Conservation (phyloP, 2,113 vertebrate genomes). For the Pachycephala philippinensis region DNA sequence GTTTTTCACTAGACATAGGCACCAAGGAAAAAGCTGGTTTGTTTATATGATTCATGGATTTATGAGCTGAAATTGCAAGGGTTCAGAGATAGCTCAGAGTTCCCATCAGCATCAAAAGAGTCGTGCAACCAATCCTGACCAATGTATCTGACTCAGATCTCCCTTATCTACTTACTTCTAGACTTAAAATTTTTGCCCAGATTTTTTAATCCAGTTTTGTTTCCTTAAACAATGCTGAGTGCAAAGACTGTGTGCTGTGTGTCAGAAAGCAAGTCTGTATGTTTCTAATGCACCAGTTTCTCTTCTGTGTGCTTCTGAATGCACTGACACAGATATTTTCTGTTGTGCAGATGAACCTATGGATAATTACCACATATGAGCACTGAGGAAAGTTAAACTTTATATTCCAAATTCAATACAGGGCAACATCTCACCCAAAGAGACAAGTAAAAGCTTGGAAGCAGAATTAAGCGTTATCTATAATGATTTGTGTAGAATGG, state of each 20-base stretch:
- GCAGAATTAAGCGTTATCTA: neutral
- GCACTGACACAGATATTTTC: neutral
- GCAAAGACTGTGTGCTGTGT: neutral
- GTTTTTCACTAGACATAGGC: neutral
- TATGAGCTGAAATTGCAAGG: conserved; percentile 11
- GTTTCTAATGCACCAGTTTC: neutral
- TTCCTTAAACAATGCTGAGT: neutral
- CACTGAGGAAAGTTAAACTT: neutral
- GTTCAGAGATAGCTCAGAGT: neutral
- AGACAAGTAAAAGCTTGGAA: neutral
- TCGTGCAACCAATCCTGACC: neutral
- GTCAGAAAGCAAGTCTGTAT: neutral
- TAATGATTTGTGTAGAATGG: neutral
- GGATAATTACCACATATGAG: neutral
- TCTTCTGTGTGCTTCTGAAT: neutral
- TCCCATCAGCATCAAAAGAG: conserved; percentile 14
- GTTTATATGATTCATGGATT: neutral
- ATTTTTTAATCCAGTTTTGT: neutral
- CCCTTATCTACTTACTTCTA: neutral
- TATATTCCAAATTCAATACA: neutral
- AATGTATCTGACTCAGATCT: neutral
- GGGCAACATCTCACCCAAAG: neutral
- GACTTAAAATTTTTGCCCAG: neutral
- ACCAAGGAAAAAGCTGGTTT: neutral
- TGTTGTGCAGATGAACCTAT: neutral